Base-by-base conservation (phyloP, 2,797 vertebrate genomes). In the Rhodeus uyekii region DNA sequence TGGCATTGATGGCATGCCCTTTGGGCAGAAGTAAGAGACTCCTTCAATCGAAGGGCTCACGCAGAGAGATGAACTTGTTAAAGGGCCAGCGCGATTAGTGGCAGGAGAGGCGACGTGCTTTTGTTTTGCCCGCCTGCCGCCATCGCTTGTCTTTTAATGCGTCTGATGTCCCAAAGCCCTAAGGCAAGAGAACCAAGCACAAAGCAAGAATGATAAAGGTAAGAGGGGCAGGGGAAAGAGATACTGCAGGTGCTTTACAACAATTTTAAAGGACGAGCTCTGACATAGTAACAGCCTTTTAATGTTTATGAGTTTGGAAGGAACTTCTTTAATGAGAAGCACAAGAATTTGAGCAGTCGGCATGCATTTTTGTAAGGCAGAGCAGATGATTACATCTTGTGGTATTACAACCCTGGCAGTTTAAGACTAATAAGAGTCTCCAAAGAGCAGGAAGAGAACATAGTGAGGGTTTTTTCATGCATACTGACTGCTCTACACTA, bases 11-110 rank as follows among this genome's bases (percentile, higher is more conserved):
- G 84, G 27, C 64, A 61, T 82, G 84, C 83, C 84, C 85, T 85
- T 85, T 69, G 82, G 85, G 86, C 77, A 86, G 64, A 84, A 76
- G 80, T 76, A 64, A 80, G 83, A 87, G 69, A 72, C 86, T 88
- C 80, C 72, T 84, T 77, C 44, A 80, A 84, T 86, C 71, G 83
- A 81, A 83, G 84, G 4, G 75, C 81, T 83, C 85, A 88, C 42
- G 68, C 83, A 81, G 86, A 80, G 84, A 88, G 76, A 88, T 86
- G 83, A 88, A 88, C 85, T 87, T 85, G 82, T 87, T 86, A 86
- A 88, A 86, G 81, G 73, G 68, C 73, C 67, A 67, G 69, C 9
- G 12, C 27, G 81, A 87, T 86, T 84, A 86, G 76, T 78, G 55
- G 65, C 53, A 63, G 58, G 75, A 78, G 64, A 67, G 77, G 55